Percentiles rank a stretch among this genome's conserved stretches.
phyloP scores from a whole-genome alignment of 2,888 invertebrate species.

The Drosophila putrida region DNA sequence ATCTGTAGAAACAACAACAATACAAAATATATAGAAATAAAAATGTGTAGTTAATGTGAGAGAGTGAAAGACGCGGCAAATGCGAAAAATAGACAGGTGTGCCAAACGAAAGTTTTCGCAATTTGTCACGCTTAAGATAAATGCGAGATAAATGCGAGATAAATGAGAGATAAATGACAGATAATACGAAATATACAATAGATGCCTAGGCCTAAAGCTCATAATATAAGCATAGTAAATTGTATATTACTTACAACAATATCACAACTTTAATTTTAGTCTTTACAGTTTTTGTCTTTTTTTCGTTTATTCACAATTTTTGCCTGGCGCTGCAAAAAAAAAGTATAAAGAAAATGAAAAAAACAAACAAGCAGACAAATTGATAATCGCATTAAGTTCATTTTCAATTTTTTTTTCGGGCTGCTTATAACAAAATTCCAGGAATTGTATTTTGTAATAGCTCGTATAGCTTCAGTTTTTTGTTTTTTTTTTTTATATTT shows the following conservation, averaged over 20 bases:
- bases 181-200: slow-evolving; percentile 12
- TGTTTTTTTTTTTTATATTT: no score
- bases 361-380: slow-evolving; percentile 34
- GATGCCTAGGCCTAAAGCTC: slow-evolving; percentile 11
- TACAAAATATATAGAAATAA: slow-evolving; percentile 3
- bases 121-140: slow-evolving; percentile 43
- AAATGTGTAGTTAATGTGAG: slow-evolving; percentile 19
- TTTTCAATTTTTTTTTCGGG: slow-evolving; percentile 2
- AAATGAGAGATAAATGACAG: slow-evolving; percentile 32
- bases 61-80: slow-evolving; percentile 15
- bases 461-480: slow-evolving; percentile 22
- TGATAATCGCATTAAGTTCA: slow-evolving; percentile 59
- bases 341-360: not conserved
- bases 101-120: slow-evolving; percentile 50
- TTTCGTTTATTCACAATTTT: slow-evolving; percentile 20
- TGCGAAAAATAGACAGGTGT: slow-evolving; percentile 55
- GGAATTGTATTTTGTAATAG: slow-evolving; percentile 73
- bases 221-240: slow-evolving; percentile 1
- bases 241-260: slow-evolving; percentile 2
- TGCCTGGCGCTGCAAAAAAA: slow-evolving; percentile 53
- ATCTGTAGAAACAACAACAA: slow-evolving; percentile 33
- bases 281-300: not conserved
- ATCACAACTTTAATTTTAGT: slow-evolving; percentile 19
- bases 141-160: slow-evolving; percentile 19
- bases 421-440: slow-evolving; percentile 40